phyloP scores from a whole-genome alignment of 2,888 invertebrate species.

The Rhabditophanes sp. region DNA sequence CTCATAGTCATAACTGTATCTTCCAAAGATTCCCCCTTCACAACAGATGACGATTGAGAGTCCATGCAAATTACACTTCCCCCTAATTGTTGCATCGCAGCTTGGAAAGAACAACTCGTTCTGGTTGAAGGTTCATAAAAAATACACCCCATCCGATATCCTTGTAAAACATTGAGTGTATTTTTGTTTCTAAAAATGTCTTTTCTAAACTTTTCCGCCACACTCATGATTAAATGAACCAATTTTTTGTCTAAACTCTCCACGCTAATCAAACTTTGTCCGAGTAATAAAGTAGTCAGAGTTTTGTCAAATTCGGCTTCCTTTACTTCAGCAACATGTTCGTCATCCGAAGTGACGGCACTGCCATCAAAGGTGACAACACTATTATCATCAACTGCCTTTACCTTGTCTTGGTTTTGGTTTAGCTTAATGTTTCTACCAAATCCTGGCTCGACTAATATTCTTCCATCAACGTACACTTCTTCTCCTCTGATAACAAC shows the following conservation, averaged over 20 bases:
- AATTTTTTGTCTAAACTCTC: conserved; percentile 60
- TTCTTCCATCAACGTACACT: conserved; percentile 45
- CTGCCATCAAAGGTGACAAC: background rate
- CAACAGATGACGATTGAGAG: conserved; percentile 59
- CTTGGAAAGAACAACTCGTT: conserved; percentile 83
- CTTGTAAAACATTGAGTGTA: conserved; percentile 49
- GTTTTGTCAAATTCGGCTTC: background rate
- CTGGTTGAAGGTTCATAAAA: conserved; percentile 96
- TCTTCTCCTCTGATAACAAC: conserved; percentile 84
- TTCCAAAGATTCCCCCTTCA: conserved; percentile 88
- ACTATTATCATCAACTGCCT: background rate
- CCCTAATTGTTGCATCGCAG: conserved; percentile 88
- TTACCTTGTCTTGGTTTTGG: conserved; percentile 3
- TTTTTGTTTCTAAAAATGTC: no score
- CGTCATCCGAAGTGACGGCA: background rate
- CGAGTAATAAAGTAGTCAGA: background rate
- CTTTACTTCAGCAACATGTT: background rate
- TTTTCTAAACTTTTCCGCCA: conserved; percentile 70
- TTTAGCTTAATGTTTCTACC: conserved; percentile 62
- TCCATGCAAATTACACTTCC: conserved; percentile 80
- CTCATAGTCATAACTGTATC: conserved; percentile 47
- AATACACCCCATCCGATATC: conserved; percentile 82
- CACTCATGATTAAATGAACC: conserved; percentile 77
- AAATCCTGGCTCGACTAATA: conserved; percentile 66
- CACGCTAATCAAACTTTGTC: conserved; percentile 68